phyloP scores from a whole-genome alignment of 2,888 invertebrate species.

The Mythimna vitellina region DNA sequence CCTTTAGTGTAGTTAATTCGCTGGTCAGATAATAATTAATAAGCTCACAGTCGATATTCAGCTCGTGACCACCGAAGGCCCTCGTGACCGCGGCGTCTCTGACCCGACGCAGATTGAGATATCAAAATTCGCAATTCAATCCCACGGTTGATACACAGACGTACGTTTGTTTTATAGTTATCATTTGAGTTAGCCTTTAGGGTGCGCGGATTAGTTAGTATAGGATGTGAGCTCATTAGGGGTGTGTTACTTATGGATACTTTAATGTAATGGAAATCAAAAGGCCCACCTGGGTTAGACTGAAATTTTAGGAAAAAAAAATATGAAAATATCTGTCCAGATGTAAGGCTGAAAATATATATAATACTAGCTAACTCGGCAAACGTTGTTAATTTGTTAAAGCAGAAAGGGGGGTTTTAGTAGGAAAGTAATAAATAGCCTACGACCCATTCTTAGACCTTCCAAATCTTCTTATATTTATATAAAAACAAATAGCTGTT shows the following conservation, averaged over 20 bases:
- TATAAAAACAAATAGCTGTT: too few relatives aligned
- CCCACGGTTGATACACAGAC: slow-evolving; percentile 75
- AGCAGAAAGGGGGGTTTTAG: too few relatives aligned
- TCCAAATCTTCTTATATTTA: too few relatives aligned
- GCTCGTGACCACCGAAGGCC: slow-evolving; percentile 89
- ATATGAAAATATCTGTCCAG: too few relatives aligned
- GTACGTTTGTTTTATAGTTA: slow-evolving; percentile 83
- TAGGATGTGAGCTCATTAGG: slow-evolving; percentile 47
- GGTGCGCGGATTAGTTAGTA: slow-evolving; percentile 66
- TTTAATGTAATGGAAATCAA: slow-evolving; percentile 2
- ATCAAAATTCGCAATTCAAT: slow-evolving; percentile 88
- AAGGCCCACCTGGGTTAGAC: slow-evolving; percentile 4
- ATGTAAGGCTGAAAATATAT: too few relatives aligned
- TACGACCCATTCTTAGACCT: too few relatives aligned
- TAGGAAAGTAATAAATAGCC: too few relatives aligned
- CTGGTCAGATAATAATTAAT: slow-evolving; percentile 78
- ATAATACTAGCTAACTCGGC: too few relatives aligned
- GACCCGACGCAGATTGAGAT: slow-evolving; percentile 88
- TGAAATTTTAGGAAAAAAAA: too few relatives aligned
- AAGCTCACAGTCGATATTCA: slow-evolving; percentile 72
- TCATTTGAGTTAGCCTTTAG: slow-evolving; percentile 76
- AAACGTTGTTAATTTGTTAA: too few relatives aligned
- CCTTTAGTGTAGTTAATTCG: slow-evolving; percentile 82
- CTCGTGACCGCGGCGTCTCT: slow-evolving; percentile 89
- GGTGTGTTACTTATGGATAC: neutral